Percentiles rank a stretch among this genome's conserved stretches.
These are phyloP conservation scores for Phymorhynchus buccinoides DNA, from an alignment of 1,140 invertebrate genomes.

Conservation along the genomic window DNA sequence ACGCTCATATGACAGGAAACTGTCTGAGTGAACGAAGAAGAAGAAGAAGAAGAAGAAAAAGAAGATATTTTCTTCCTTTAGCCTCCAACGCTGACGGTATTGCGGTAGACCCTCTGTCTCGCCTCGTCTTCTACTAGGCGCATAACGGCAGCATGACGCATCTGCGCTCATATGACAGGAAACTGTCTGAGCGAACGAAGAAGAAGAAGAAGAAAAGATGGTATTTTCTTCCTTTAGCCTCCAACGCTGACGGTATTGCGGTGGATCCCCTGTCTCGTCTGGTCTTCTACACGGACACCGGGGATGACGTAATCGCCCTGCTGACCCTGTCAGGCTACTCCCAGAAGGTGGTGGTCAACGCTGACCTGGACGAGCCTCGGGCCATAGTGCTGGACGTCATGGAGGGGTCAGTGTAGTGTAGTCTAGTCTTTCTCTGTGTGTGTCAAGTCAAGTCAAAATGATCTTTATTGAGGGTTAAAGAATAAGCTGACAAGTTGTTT, in stretches of 20 bases:
- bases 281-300: conserved; percentile 63
- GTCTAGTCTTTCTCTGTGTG: background rate
- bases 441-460: too few species aligned
- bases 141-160: too few species aligned
- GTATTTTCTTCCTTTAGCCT: conserved; percentile 41
- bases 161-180: too few species aligned
- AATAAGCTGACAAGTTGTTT: too few species aligned
- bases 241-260: conserved; percentile 58
- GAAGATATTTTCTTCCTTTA: conserved; percentile 32
- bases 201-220: too few species aligned
- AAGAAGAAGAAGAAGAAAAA: too few species aligned
- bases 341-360: conserved; percentile 86
- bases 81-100: conserved; percentile 59
- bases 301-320: conserved; percentile 56
- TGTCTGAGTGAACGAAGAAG: too few species aligned
- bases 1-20: too few species aligned
- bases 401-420: conserved; percentile 48
- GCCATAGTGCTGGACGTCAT: conserved; percentile 92
- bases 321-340: conserved; percentile 56
- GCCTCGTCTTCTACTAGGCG: conserved; percentile 61
- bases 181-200: too few species aligned
- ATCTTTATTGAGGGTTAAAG: too few species aligned
- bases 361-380: conserved; percentile 90
- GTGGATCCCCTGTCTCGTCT: conserved; percentile 55
- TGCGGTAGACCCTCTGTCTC: conserved; percentile 55